A percentile compares a stretch with the other conserved stretches of the same genome.
These are phyloP conservation scores for Phrynocephalus forsythii DNA, from an alignment of 2,797 vertebrate species.

Conservation along the genomic window DNA sequence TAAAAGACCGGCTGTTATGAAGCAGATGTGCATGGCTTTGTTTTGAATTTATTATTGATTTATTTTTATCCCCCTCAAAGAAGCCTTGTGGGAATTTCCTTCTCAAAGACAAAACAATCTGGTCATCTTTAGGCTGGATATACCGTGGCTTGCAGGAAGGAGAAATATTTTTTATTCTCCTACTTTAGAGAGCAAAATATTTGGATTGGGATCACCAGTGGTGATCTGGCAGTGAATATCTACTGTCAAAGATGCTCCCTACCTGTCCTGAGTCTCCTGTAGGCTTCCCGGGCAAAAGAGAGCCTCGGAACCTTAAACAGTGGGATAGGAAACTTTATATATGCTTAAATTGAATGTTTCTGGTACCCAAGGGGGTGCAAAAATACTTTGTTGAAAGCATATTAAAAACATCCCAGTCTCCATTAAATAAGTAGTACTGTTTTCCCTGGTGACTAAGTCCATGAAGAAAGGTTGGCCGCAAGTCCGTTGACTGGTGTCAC, in stretches of 20 bases:
- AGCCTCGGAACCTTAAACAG: no score
- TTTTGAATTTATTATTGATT: neutral
- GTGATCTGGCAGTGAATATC: no score
- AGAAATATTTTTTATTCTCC: neutral
- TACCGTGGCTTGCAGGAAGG: neutral
- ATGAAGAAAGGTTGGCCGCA: neutral
- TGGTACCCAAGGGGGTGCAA: no score
- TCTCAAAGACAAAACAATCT: neutral
- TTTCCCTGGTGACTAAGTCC: neutral
- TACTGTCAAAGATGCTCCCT: no score
- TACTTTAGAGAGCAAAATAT: neutral
- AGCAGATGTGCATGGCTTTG: neutral
- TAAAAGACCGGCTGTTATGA: neutral
- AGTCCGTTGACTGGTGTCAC: neutral
- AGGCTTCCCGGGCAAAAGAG: no score
- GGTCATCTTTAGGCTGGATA: neutral
- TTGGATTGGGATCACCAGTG: neutral
- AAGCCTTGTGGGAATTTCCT: neutral
- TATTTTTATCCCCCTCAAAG: neutral
- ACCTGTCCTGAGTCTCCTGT: no score
- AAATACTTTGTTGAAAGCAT: neutral
- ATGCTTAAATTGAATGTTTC: no score
- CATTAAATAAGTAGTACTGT: neutral
- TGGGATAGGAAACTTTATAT: no score
- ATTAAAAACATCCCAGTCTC: neutral